Conservation (phyloP, 2,888 invertebrate species). For the Lycia hirtaria region DNA sequence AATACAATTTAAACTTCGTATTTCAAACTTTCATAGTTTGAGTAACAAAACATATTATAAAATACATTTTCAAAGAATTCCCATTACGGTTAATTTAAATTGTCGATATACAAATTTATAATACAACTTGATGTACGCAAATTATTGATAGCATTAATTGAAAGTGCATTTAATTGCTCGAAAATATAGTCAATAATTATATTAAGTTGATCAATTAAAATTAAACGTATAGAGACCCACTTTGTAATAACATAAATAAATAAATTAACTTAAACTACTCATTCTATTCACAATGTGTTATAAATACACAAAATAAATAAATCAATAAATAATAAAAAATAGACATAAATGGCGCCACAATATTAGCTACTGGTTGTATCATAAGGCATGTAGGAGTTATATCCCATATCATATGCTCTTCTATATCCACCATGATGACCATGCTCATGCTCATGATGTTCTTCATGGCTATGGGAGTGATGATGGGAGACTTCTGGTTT, state of each 20-base stretch:
- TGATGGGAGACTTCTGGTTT: conserved; percentile 91
- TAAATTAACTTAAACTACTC: conserved; percentile 11
- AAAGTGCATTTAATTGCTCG: too few relatives aligned
- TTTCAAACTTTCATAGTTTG: too few relatives aligned
- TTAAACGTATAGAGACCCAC: too few relatives aligned
- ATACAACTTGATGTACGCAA: too few relatives aligned
- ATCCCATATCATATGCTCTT: conserved; percentile 79
- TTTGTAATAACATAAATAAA: too few relatives aligned
- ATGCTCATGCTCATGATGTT: conserved; percentile 84
- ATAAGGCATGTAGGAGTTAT: conserved; percentile 77
- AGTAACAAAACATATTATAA: too few relatives aligned
- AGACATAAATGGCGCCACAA: conserved; percentile 2
- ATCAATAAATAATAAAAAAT: conserved; percentile 40
- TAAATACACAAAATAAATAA: not conserved
- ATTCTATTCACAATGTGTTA: too few relatives aligned
- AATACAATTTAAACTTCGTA: too few relatives aligned
- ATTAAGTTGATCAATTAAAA: conserved; percentile 49
- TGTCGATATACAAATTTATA: too few relatives aligned
- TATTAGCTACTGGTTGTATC: conserved; percentile 61
- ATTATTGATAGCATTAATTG: too few relatives aligned
- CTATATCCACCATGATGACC: conserved; percentile 85
- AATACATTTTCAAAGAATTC: too few relatives aligned
- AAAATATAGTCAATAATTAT: conserved; percentile 50
- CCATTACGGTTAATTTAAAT: too few relatives aligned
- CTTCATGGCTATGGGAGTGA: conserved; percentile 89